Base-by-base conservation (phyloP, 2,113 vertebrate genomes). In the Neopipo cinnamomea region DNA sequence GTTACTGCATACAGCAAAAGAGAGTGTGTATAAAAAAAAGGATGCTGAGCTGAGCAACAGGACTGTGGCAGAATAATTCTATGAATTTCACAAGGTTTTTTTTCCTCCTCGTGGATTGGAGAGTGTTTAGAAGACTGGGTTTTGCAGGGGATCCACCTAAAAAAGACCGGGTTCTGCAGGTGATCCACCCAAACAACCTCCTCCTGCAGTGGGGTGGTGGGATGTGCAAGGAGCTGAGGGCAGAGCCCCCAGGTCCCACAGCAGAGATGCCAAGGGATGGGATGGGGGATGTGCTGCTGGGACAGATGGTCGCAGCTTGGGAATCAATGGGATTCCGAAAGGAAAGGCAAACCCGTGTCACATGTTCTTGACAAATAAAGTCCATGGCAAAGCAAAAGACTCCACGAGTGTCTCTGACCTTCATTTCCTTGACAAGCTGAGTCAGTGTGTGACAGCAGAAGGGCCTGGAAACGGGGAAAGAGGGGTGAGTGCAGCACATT, bases 391-490 rank as follows among this genome's bases (percentile, higher is more conserved):
- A 93, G 72, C 55, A 52, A 89, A 46, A 7, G 74, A 15, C 62
- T 94, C 62, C 70, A 31, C 12, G 28, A 27, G 53, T 30, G 67
- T 93, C 35, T 83, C 42, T 82, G 77, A 55, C 47, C 61, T 73
- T 85, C 28, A 0, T 89, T 63, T 28, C 33, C 42, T 17, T 5
- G 39, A 19, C 21, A 3, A 53, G 79, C 37, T 0, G 21, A 25
- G 59, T 5, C 19, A 2, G 68, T 0, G 9, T 1, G 0, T 5
- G 30, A 42, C 42, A 31, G 41, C 50, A 42, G 47, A 35, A 66
- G 28, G 6, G 1, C 18, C 41, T 46, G 65, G 61, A 14, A 14
- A 21, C 2, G 30, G 39, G 22, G 56, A 65, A 15, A 21, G 41
- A 21, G 21, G 41, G 53, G 53, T 1, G 50, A 71, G 33, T 11